A percentile compares a stretch with the other conserved stretches of the same genome.
Evolutionary conservation across 2,888 invertebrate species (phyloP).

Genomic region (Plutella xylostella): DNA sequence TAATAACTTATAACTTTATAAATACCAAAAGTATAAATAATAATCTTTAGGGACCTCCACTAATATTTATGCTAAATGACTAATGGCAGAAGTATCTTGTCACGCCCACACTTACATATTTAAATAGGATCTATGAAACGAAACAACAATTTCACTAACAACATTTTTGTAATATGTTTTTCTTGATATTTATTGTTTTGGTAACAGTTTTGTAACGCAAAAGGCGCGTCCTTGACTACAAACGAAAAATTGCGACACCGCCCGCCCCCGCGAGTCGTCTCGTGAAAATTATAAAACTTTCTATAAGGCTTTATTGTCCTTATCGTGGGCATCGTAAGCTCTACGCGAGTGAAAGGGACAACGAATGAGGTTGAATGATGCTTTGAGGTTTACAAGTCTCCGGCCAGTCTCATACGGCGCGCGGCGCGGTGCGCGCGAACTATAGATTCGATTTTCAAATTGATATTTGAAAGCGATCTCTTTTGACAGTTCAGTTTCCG

Average conservation of each 20-base stretch:
- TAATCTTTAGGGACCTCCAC: no score
- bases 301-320: conserved; percentile 23
- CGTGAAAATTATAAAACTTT: conserved; percentile 31
- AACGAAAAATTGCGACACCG: conserved; percentile 40
- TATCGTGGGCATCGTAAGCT: conserved; percentile 22
- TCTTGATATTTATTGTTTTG: conserved; percentile 28
- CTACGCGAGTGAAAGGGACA: conserved; percentile 31
- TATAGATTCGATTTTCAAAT: conserved; percentile 30
- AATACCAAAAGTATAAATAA: no score
- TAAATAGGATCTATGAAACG: no score
- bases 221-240: conserved; percentile 43
- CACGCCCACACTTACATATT: no score
- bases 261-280: conserved; percentile 33
- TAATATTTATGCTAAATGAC: no score
- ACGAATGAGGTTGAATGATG: conserved; percentile 38
- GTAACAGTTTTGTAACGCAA: conserved; percentile 41
- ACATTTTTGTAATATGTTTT: no score
- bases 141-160: no score
- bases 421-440: conserved; percentile 42
- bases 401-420: conserved; percentile 60
- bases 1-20: no score
- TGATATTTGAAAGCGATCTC: conserved; percentile 32
- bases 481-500: conserved; percentile 35
- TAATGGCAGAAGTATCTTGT: no score
- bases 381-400: conserved; percentile 37